Evolutionary conservation across 2,888 invertebrate species (phyloP).

Genomic region (Drosophila subsilvestris): DNA sequence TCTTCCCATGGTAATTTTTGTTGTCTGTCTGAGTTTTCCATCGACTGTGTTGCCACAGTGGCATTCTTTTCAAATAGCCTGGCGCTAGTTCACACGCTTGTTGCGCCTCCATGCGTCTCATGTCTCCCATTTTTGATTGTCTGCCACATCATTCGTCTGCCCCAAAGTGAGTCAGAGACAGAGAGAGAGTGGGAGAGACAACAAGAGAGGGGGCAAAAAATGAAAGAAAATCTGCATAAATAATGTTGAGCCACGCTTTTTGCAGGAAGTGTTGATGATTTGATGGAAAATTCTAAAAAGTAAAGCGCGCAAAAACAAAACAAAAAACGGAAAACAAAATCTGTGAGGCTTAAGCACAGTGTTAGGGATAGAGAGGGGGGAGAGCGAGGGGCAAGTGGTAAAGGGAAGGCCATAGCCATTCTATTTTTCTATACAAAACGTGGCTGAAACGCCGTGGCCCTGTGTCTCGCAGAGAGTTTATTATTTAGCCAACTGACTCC

Average conservation of each 20-base stretch:
- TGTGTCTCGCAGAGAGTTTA: slow-evolving; percentile 30
- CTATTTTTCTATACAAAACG: slow-evolving; percentile 30
- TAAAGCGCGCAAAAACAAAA: slow-evolving; percentile 36
- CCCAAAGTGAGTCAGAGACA: background rate
- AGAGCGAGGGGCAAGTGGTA: background rate
- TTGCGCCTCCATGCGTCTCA: slow-evolving; percentile 56
- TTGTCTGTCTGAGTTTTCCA: background rate
- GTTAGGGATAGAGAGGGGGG: slow-evolving; percentile 10
- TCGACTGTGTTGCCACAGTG: slow-evolving; percentile 50
- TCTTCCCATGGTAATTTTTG: background rate
- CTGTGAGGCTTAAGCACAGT: slow-evolving; percentile 31
- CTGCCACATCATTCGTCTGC: background rate
- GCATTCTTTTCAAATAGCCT: slow-evolving; percentile 35
- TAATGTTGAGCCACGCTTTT: slow-evolving; percentile 70
- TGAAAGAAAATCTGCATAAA: slow-evolving; percentile 69
- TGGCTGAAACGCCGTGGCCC: slow-evolving; percentile 24
- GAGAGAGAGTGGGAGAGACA: background rate
- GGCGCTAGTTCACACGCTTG: slow-evolving; percentile 76
- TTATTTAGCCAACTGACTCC: slow-evolving; percentile 43
- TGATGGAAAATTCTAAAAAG: slow-evolving; percentile 59
- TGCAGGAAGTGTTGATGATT: slow-evolving; percentile 74
- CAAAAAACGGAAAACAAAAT: slow-evolving; percentile 49
- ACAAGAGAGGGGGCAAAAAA: slow-evolving; percentile 8
- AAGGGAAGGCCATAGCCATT: slow-evolving; percentile 14
- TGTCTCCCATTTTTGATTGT: slow-evolving; percentile 54